A percentile compares a stretch with the other conserved stretches of the same genome.
Conservation (phyloP, 2,113 vertebrate species). For the Esox niger region DNA sequence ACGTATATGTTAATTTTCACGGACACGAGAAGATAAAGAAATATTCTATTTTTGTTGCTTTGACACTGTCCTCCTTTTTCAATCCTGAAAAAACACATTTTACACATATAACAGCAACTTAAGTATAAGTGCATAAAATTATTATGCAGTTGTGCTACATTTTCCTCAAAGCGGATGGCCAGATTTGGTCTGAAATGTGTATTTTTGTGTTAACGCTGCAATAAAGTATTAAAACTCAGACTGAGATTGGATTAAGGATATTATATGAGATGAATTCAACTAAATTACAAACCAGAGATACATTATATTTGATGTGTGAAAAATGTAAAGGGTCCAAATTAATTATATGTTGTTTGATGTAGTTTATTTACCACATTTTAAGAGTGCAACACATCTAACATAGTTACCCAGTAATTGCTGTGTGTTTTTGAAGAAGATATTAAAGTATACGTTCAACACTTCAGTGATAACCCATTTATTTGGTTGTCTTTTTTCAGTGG, state of each 20-base stretch:
- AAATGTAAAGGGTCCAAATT: too few relatives aligned
- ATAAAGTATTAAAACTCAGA: conserved; percentile 54
- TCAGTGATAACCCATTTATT: conserved; percentile 3
- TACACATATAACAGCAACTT: conserved; percentile 4
- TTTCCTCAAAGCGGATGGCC: conserved; percentile 65
- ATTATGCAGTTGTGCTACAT: conserved; percentile 41
- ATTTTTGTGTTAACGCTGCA: conserved; percentile 56
- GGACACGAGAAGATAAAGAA: conserved; percentile 12
- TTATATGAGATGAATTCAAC: not conserved
- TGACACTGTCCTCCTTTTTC: conserved; percentile 20
- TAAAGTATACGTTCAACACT: not conserved
- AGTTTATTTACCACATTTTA: not conserved
- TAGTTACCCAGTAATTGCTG: not conserved
- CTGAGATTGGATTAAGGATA: not conserved
- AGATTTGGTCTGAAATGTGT: conserved; percentile 34
- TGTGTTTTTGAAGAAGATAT: not conserved
- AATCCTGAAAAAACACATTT: too few relatives aligned
- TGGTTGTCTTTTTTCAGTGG: not conserved
- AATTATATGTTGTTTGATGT: not conserved
- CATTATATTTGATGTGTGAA: not conserved
- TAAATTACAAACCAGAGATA: not conserved
- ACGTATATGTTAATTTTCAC: conserved; percentile 47
- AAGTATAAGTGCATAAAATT: conserved; percentile 27
- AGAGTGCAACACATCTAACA: too few relatives aligned
- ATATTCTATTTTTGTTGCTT: conserved; percentile 25